Conservation (phyloP, 2,888 invertebrate species). For the Fragum sueziense region DNA sequence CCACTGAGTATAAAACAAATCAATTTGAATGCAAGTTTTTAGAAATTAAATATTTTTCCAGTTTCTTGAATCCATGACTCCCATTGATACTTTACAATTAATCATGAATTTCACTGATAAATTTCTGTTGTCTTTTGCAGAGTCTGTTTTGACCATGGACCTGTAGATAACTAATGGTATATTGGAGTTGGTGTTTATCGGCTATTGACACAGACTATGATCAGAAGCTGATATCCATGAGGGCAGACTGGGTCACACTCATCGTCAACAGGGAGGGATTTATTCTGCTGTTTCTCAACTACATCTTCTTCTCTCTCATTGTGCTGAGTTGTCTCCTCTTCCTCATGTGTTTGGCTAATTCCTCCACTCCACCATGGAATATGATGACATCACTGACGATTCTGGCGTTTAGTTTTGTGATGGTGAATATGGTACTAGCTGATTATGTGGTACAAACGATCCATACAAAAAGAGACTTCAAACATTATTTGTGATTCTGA, state of each 20-base stretch:
- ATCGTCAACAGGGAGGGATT: constrained; percentile 76
- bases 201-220: background rate
- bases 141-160: too few species aligned
- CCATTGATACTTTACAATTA: too few species aligned
- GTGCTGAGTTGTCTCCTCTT: constrained; percentile 71
- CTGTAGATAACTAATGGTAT: background rate
- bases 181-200: background rate
- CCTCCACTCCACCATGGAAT: constrained; percentile 68
- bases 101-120: too few species aligned
- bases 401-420: constrained; percentile 76
- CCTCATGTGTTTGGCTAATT: constrained; percentile 69
- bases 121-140: too few species aligned
- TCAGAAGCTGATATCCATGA: constrained; percentile 51
- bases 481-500: constrained; percentile 58
- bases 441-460: constrained; percentile 78
- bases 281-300: constrained; percentile 78
- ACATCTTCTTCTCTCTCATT: constrained; percentile 78
- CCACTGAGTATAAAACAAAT: too few species aligned
- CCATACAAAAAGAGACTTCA: constrained; percentile 75
- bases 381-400: constrained; percentile 69
- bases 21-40: too few species aligned
- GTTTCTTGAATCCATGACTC: too few species aligned
- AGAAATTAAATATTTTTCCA: too few species aligned
- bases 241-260: constrained; percentile 74
- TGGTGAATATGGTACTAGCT: constrained; percentile 77